Percentiles rank a stretch among this genome's conserved stretches.
phyloP scores from a whole-genome alignment of 1,140 invertebrate species.

The Caerostris darwini region DNA sequence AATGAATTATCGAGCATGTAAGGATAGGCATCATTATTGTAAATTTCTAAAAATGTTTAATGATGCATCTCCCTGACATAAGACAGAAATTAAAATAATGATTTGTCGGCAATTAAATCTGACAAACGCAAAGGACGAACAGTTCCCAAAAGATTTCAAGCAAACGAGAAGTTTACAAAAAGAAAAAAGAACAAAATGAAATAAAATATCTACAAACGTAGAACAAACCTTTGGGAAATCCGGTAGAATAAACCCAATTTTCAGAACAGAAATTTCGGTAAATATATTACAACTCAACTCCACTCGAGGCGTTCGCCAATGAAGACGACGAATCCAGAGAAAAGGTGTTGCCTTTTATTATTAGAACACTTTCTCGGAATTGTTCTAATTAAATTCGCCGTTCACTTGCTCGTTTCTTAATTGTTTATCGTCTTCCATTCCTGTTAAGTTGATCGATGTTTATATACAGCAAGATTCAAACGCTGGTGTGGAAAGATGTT shows the following conservation, averaged over 20 bases:
- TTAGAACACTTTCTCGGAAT: not conserved
- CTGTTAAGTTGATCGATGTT: not conserved
- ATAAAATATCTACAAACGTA: not conserved
- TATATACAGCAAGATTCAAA: not conserved
- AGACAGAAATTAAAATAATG: too few relatives aligned
- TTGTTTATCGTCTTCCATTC: not conserved
- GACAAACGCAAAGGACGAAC: not conserved
- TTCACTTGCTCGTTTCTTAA: not conserved
- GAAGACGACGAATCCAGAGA: not conserved
- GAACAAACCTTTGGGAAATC: not conserved
- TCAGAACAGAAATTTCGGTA: not conserved
- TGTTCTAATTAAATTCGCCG: not conserved
- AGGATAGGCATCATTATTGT: too few relatives aligned
- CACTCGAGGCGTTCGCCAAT: not conserved
- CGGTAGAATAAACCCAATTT: not conserved
- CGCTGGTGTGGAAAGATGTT: too few relatives aligned
- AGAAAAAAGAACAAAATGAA: not conserved
- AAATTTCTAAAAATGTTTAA: too few relatives aligned
- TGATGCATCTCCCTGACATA: too few relatives aligned
- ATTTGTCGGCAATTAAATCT: too few relatives aligned
- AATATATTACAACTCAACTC: not conserved
- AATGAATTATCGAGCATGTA: too few relatives aligned
- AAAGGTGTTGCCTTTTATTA: not conserved
- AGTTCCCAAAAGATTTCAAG: not conserved
- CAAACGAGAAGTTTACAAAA: not conserved